These are phyloP conservation scores for Epirrita christyi DNA, from an alignment of 2,888 invertebrate species.

Conservation along the genomic window DNA sequence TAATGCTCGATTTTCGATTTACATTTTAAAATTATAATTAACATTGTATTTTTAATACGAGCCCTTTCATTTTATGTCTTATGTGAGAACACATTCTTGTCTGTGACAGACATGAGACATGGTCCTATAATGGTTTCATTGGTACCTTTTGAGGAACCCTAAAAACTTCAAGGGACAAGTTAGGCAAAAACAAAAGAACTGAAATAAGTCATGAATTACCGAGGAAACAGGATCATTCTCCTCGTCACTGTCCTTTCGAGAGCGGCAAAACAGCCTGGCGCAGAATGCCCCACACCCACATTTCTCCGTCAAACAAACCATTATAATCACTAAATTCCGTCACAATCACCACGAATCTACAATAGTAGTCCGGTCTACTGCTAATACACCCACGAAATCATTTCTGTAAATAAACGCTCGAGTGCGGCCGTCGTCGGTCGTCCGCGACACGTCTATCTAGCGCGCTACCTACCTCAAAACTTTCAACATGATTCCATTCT, in stretches of 20 bases:
- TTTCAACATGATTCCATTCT: conserved; percentile 25
- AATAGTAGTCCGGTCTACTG: too few relatives aligned
- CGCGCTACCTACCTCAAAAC: conserved; percentile 41
- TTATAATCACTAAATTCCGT: conserved; percentile 38
- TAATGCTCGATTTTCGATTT: too few relatives aligned
- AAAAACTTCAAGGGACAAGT: too few relatives aligned
- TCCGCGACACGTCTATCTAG: conserved; percentile 38
- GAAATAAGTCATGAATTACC: conserved; percentile 28
- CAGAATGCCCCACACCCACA: conserved; percentile 71
- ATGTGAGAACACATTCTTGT: too few relatives aligned
- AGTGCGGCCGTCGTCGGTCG: neutral
- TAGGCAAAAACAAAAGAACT: too few relatives aligned
- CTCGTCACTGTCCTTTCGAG: conserved; percentile 41
- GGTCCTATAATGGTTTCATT: too few relatives aligned
- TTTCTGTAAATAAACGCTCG: conserved; percentile 64
- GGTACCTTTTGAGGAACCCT: too few relatives aligned
- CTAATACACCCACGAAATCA: conserved; percentile 46
- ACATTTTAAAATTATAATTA: too few relatives aligned
- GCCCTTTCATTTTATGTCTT: too few relatives aligned
- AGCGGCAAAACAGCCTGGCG: conserved; percentile 68
- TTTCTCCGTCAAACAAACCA: conserved; percentile 62
- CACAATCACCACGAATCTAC: conserved; percentile 37
- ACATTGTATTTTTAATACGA: too few relatives aligned
- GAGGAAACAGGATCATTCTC: conserved; percentile 20
- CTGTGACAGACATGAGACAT: too few relatives aligned